A percentile compares a stretch with the other conserved stretches of the same genome.
Conservation (phyloP, 2,797 vertebrate genomes). For the Melanotaenia nigrans region DNA sequence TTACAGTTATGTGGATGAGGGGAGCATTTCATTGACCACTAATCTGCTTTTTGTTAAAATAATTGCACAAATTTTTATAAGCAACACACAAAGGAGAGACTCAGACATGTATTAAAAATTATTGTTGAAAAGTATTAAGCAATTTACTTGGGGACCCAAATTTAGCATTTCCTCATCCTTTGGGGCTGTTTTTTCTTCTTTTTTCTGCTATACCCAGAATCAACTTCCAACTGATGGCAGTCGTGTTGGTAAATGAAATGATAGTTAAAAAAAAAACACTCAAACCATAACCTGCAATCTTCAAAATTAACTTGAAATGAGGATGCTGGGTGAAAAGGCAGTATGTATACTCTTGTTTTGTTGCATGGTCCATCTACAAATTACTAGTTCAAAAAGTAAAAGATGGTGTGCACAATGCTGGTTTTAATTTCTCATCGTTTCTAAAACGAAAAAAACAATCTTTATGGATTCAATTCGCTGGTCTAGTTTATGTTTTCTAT, state of each 20-base stretch:
- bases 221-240: slow-evolving; percentile 9
- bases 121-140: slow-evolving; percentile 13
- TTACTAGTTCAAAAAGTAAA: slow-evolving; percentile 17
- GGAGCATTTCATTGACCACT: neutral
- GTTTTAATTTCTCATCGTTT: slow-evolving; percentile 3
- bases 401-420: slow-evolving; percentile 1
- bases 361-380: neutral
- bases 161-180: slow-evolving; percentile 8
- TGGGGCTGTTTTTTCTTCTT: neutral
- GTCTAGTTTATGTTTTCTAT: too few species aligned
- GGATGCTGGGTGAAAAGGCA: neutral
- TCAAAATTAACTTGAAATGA: slow-evolving; percentile 20
- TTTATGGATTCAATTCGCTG: neutral
- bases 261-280: slow-evolving; percentile 9
- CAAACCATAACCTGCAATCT: slow-evolving; percentile 21
- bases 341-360: neutral
- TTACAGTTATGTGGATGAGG: neutral
- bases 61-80: neutral
- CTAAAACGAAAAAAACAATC: neutral
- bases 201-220: slow-evolving; percentile 19
- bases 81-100: slow-evolving; percentile 4
- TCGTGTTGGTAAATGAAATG: slow-evolving; percentile 27
- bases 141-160: slow-evolving; percentile 17
- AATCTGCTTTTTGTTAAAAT: slow-evolving; percentile 2
- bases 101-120: slow-evolving; percentile 5